phyloP scores from a whole-genome alignment of 2,113 vertebrate genomes.

The Notechis scutatus region DNA sequence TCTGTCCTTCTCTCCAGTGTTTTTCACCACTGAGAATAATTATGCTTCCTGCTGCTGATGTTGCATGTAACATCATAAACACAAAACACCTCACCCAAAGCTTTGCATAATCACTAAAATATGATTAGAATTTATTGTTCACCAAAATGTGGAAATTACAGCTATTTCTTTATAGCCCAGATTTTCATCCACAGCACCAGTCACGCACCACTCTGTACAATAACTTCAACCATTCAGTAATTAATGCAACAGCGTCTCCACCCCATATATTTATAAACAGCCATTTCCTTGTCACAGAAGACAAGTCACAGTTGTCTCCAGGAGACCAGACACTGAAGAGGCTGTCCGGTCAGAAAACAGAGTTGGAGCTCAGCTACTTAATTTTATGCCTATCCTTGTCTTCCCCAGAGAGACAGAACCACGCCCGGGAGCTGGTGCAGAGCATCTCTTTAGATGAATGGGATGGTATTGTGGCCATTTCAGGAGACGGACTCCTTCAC shows the following conservation, averaged over 20 bases:
- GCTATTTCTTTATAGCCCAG: background rate
- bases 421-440: slow-evolving; percentile 84
- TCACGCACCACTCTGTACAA: background rate
- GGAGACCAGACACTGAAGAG: background rate
- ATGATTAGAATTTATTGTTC: background rate
- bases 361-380: background rate
- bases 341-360: background rate
- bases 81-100: background rate
- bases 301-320: background rate
- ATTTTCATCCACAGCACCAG: background rate
- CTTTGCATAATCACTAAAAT: background rate
- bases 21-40: background rate
- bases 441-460: slow-evolving; percentile 80
- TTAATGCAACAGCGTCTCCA: background rate
- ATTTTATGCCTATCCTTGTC: background rate
- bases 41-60: background rate
- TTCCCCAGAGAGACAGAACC: slow-evolving; percentile 80
- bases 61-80: background rate
- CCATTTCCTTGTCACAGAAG: background rate
- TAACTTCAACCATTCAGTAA: background rate
- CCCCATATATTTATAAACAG: background rate
- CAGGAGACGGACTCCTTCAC: slow-evolving; percentile 85
- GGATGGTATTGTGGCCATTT: slow-evolving; percentile 85
- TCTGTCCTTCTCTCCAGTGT: background rate
- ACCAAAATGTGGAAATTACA: background rate